Evolutionary conservation across 2,888 invertebrate species (phyloP).

Genomic region (Lithophane socia): DNA sequence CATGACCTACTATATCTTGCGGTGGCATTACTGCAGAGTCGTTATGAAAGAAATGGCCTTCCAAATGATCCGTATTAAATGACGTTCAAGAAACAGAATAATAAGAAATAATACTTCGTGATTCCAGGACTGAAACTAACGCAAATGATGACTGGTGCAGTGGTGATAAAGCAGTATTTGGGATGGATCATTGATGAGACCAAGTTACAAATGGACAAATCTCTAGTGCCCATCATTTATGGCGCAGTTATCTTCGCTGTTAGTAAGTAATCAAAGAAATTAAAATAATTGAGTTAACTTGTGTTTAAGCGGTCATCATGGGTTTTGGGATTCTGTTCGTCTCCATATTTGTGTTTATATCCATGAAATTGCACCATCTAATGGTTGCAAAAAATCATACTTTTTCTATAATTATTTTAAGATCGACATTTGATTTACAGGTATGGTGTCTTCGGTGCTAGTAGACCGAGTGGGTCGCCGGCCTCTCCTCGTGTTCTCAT

Average conservation of each 20-base stretch:
- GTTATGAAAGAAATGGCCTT: background rate
- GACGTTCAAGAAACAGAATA: background rate
- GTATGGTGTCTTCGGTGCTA: constrained; percentile 72
- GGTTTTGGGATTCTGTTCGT: background rate
- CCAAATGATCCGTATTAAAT: background rate
- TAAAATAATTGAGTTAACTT: background rate
- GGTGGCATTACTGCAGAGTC: background rate
- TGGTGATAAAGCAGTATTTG: constrained; percentile 72
- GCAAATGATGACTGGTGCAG: constrained; percentile 72
- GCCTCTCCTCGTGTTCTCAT: constrained; percentile 80
- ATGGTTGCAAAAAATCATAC: background rate
- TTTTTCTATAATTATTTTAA: background rate
- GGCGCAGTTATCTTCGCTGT: constrained; percentile 70
- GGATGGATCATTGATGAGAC: constrained; percentile 71
- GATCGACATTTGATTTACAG: constrained; percentile 63
- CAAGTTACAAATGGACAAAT: constrained; percentile 58
- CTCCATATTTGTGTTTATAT: background rate
- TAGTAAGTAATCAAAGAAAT: constrained; percentile 66
- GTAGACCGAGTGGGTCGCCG: constrained; percentile 80
- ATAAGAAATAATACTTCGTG: background rate
- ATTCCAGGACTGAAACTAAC: constrained; percentile 73
- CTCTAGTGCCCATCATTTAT: constrained; percentile 70
- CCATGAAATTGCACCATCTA: background rate
- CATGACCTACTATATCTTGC: background rate
- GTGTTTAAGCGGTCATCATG: background rate